phyloP scores from a whole-genome alignment of 35 echinoderm and acorn worm species.

The Stichopus chloronotus region DNA sequence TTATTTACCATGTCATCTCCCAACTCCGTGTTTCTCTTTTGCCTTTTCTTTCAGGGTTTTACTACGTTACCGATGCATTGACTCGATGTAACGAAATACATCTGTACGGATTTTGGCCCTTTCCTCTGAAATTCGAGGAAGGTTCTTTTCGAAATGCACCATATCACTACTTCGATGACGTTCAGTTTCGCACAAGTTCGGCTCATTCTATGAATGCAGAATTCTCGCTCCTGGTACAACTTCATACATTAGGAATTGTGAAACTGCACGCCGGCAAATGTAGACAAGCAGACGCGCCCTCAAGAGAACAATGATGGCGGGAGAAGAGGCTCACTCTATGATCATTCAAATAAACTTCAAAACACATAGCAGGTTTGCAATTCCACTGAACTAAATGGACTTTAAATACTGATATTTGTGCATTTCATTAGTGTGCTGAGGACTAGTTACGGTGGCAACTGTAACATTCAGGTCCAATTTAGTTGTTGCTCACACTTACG shows the following conservation, averaged over 20 bases:
- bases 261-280: constrained; percentile 28
- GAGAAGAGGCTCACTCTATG: no score
- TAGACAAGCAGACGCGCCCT: no score
- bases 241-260: constrained; percentile 37
- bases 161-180: constrained; percentile 67
- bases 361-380: no score
- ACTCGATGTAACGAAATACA: constrained; percentile 68
- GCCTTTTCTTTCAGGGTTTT: constrained; percentile 55
- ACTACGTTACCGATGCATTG: constrained; percentile 52
- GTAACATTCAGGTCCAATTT: no score
- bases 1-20: not conserved
- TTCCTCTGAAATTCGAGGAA: constrained; percentile 27
- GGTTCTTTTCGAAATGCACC: not conserved
- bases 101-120: constrained; percentile 81
- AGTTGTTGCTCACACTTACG: no score
- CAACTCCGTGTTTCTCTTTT: not conserved
- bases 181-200: not conserved
- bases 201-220: constrained; percentile 46
- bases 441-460: no score
- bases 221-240: constrained; percentile 51
- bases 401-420: no score
- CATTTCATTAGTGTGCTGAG: no score
- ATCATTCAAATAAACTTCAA: no score
- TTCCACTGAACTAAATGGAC: no score
- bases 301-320: no score